Base-by-base conservation (phyloP, 2,888 invertebrate species). In the Psococerastis gibbosa region DNA sequence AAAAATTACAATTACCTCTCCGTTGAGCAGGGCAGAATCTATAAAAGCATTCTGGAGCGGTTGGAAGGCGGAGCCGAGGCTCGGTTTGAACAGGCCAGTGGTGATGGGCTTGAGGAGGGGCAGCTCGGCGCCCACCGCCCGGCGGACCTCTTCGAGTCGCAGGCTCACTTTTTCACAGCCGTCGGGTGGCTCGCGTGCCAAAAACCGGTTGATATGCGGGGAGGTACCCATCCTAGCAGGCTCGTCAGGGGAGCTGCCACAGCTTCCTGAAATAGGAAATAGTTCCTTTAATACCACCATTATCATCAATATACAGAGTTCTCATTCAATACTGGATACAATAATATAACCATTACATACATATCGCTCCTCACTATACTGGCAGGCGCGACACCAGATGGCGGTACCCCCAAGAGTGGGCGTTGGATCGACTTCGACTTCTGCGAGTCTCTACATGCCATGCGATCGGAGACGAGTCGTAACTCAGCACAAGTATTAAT, bases 181-280 rank as follows among this genome's bases (percentile, higher is more conserved):
- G 68, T 87, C 85, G 18, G 87, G 87, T 42, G 87, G 87, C 62
- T 84, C 84, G 43, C 87, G 69, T 32, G 84, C 82, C 57, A 85
- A 68, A 62, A 84, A 84, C 57, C 77, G 73, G 61, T 84, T 83
- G 57, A 84, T 83, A 60, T 81, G 79, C 32, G 85, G 85, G 48
- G 85, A 85, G 47, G 83, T 78, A 43, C 80, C 81, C 46, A 65
- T 58, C 49, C 76, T 66, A 55, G 73, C 72, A 51, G 71, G 70
- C 46, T 71, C 68, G 53, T 79, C 79, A 49, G 77, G 71, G 41
- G 80, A 79, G 54, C 78, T 77, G 47, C 77, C 75, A 58, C 79
- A 79, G 48, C 76, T 77, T 55, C 76, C 78, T 78, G 62, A 2
- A 65, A 64, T 46, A 46, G 34, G 41, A 46, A 46, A 44, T 27